Evolutionary conservation across 2,888 invertebrate species (phyloP), one percentile per base, ranked within the genome.

Genomic region (Cerceris ruficornis): DNA sequence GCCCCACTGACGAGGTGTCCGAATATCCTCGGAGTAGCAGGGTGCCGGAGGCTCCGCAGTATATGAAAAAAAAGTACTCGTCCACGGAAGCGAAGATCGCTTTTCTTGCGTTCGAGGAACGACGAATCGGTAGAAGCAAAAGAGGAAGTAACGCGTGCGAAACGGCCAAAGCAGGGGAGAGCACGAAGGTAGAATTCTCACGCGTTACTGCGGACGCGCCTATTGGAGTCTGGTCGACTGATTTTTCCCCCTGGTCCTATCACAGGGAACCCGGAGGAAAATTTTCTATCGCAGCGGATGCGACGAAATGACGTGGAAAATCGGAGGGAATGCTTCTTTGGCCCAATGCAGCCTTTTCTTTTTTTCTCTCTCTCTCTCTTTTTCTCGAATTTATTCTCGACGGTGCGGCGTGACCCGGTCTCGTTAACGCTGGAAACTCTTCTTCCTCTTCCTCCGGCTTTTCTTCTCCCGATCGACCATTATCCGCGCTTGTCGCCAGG

Each of bases 251-350:
- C 59, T 68, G 72, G 71, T 59, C 75, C 84, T 77, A 84, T 84
- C 84, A 74, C 75, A 69, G 68, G 65, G 65, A 72, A 58, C 60
- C 62, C 77, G 77, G 75, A 28, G 28, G 84, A 67, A 82, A 84
- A 84, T 84, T 84, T 85, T 71, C 84, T 77, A 81, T 84, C 78
- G 75, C 57, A 69, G 61, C 84, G 84, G 77, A 83, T 81, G 75
- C 80, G 68, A 41, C 28, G 77, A 84, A 85, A 83, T 85, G 83
- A 84, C 73, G 78, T 62, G 69, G 81, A 83, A 84, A 83, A 85
- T 84, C 84, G 77, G 73, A 65, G 69, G 77, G 75, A 84, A 84
- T 75, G 85, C 69, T 70, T 75, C 49, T 59, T 69, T 60, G 66
- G 69, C 62, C 77, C 75, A 68, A 41, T 79, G 84, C 84, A 75